Evolutionary conservation across 1,140 invertebrate genomes (phyloP), one percentile per base, ranked within the genome.

Genomic region (Drosophila neocordata): DNA sequence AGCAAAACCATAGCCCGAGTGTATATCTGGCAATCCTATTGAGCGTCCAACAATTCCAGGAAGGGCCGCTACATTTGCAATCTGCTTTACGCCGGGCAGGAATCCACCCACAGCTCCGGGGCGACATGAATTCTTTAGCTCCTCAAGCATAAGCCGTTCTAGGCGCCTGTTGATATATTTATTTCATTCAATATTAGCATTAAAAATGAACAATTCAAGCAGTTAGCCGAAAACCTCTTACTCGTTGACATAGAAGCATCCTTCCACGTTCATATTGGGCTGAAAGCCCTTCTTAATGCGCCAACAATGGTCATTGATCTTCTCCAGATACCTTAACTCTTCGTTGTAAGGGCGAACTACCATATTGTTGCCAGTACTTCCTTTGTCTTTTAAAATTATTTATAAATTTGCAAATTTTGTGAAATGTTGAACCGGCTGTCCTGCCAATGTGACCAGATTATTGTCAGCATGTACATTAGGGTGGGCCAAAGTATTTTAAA

Each of bases 211-310:
- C 18, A 31, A 31, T 13, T 38, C 0, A 20, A 8, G 1, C 11
- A 9, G 34, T 20, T 20, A 11, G 2, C 2, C 41, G 7, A 1
- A 9, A 44, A 44, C 13, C 0, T 18, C 41, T 20, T 48, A 48
- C 41, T 20, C 15, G 15, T 48, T 99, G 0, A 99, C 98, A 93
- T 99, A 99, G 93, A 99, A 99, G 12, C 98, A 93, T 31, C 99
- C 99, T 93, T 99, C 99, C 8, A 99, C 98, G 89, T 99, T 99
- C 99, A 99, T 99, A 81, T 99, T 99, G 1, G 98, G 98, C 72
- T 99, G 98, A 93, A 99, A 99, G 4, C 98, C 99, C 92, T 98
- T 99, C 92, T 99, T 99, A 67, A 99, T 99, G 89, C 93, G 95
- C 98, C 98, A 99, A 81, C 94, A 95, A 91, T 95, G 93, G 12